Conservation (phyloP, 2,113 vertebrate genomes). For the Nestor notabilis region DNA sequence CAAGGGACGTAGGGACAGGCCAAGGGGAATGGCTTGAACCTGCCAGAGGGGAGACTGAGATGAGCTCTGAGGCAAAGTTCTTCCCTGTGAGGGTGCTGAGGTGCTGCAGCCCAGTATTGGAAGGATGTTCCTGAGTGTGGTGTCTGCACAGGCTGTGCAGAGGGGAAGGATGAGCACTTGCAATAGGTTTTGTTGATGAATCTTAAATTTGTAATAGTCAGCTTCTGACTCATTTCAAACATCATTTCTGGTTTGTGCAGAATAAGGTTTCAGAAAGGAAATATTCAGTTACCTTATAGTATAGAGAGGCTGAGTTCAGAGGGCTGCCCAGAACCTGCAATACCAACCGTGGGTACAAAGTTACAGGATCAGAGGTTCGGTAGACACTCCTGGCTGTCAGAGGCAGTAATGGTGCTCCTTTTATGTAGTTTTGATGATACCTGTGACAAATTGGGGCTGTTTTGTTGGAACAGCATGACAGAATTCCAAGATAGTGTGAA, state of each 20-base stretch:
- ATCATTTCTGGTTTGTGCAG: background rate
- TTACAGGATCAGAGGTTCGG: background rate
- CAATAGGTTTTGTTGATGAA: background rate
- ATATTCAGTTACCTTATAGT: background rate
- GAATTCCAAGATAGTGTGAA: background rate
- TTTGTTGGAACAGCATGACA: background rate
- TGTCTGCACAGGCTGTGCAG: background rate
- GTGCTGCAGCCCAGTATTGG: background rate
- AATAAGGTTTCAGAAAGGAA: background rate
- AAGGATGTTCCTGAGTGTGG: accelerated
- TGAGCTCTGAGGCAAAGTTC: background rate
- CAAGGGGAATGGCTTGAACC: background rate
- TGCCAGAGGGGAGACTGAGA: background rate
- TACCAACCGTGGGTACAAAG: background rate
- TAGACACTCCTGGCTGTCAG: background rate
- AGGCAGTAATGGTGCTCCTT: background rate
- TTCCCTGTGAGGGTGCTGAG: background rate
- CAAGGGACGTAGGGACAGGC: background rate
- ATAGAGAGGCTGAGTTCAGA: background rate
- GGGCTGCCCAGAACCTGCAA: background rate
- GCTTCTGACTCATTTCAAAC: background rate
- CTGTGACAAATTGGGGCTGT: background rate
- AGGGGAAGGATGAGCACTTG: background rate
- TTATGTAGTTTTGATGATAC: background rate
- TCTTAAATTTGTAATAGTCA: background rate